Conservation (phyloP, 2,888 invertebrate genomes). For the Melipona beecheii region DNA sequence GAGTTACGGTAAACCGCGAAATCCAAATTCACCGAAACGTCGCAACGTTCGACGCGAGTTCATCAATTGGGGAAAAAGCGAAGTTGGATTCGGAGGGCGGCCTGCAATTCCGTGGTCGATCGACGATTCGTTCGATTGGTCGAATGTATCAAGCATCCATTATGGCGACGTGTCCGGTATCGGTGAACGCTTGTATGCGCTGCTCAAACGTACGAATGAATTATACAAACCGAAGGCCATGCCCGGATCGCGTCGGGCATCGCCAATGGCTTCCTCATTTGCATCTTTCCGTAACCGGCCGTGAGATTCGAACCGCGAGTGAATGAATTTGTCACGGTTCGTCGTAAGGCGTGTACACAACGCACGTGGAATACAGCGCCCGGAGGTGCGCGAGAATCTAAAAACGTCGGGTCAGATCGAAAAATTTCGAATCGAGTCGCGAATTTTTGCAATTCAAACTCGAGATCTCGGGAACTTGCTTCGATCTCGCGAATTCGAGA, state of each 20-base stretch:
- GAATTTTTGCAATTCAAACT: too few species aligned
- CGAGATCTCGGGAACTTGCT: too few species aligned
- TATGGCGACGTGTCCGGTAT: slow-evolving; percentile 39
- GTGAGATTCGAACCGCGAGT: slow-evolving; percentile 37
- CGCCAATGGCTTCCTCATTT: slow-evolving; percentile 43
- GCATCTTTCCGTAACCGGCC: slow-evolving; percentile 40
- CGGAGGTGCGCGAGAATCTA: slow-evolving; percentile 20
- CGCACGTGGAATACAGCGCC: slow-evolving; percentile 22
- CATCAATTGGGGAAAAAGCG: neutral
- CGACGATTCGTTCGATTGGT: slow-evolving; percentile 37
- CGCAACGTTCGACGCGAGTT: neutral
- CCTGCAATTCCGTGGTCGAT: neutral
- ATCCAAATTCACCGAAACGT: neutral
- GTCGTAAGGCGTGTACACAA: slow-evolving; percentile 42
- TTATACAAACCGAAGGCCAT: slow-evolving; percentile 33
- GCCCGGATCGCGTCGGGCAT: slow-evolving; percentile 4
- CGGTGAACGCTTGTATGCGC: slow-evolving; percentile 32
- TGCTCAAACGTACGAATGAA: slow-evolving; percentile 47
- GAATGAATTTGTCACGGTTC: slow-evolving; percentile 23
- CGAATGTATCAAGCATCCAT: slow-evolving; percentile 33
- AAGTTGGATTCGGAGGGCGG: neutral
- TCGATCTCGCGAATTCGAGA: too few species aligned
- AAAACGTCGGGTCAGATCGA: slow-evolving; percentile 8
- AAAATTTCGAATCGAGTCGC: too few species aligned
- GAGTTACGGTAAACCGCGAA: neutral